Percentiles rank a stretch among this genome's conserved stretches.
Evolutionary conservation across 1,140 invertebrate species (phyloP).

Genomic region (Drosophila parvula): DNA sequence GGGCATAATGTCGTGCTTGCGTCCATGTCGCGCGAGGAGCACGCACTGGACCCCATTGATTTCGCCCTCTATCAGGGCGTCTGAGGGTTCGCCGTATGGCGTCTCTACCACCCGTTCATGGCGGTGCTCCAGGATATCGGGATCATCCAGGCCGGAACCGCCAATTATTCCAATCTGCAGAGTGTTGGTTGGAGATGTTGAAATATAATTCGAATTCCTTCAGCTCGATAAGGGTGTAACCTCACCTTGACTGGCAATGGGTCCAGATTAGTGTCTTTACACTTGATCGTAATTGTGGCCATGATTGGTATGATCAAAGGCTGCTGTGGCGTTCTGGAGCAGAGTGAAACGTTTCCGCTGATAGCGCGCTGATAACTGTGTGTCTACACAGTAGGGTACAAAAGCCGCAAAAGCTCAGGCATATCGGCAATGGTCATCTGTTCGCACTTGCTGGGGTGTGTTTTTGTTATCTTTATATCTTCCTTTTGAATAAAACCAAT

Average conservation of each 20-base stretch:
- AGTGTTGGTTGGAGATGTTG: not conserved
- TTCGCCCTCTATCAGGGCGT: constrained; percentile 90
- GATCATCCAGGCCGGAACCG: constrained; percentile 95
- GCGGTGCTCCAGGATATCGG: constrained; percentile 90
- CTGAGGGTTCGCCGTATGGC: constrained; percentile 94
- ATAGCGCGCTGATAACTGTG: constrained; percentile 68
- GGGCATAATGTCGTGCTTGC: constrained; percentile 92
- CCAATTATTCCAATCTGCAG: constrained; percentile 97
- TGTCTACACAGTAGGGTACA: constrained; percentile 58
- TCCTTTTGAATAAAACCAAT: not conserved
- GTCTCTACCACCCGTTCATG: constrained; percentile 88
- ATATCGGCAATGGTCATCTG: constrained; percentile 11
- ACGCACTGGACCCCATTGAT: constrained; percentile 90
- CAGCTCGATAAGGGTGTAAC: not conserved
- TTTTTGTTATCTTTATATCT: not conserved
- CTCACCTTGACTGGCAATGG: constrained; percentile 74
- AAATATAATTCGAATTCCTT: not conserved
- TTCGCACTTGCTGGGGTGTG: not conserved
- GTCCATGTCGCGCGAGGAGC: constrained; percentile 95
- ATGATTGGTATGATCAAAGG: constrained; percentile 20
- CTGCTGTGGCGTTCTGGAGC: constrained; percentile 23
- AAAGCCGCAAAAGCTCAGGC: constrained; percentile 37
- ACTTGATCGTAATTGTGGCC: constrained; percentile 60
- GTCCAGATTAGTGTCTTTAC: constrained; percentile 74
- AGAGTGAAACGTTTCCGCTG: constrained; percentile 62